Percentiles rank a stretch among this genome's conserved stretches.
Conservation (phyloP, 2,888 invertebrate species). For the Eristalis tenax region DNA sequence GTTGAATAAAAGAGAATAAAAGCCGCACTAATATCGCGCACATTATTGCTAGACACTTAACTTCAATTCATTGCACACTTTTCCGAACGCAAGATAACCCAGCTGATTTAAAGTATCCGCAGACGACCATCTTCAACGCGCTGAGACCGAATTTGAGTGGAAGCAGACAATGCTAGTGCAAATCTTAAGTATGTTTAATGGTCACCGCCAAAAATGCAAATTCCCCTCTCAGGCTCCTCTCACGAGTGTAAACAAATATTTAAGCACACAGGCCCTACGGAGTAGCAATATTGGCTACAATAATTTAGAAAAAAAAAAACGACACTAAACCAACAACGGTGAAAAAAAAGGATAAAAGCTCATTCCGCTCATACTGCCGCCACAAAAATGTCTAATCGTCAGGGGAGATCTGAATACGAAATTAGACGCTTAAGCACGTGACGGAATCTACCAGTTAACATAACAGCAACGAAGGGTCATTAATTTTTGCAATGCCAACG, state of each 20-base stretch:
- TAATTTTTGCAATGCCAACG: background rate
- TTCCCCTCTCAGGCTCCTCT: too few species aligned
- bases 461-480: background rate
- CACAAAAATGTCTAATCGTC: background rate
- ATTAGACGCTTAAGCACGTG: background rate
- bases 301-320: background rate
- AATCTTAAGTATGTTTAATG: too few species aligned
- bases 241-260: background rate
- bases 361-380: background rate
- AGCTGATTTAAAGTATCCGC: too few species aligned
- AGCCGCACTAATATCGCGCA: too few species aligned
- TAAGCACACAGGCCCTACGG: background rate
- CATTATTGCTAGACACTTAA: too few species aligned
- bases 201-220: too few species aligned
- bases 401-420: background rate
- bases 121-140: too few species aligned
- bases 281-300: background rate
- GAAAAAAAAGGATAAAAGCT: background rate
- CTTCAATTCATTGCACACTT: too few species aligned
- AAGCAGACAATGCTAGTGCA: too few species aligned
- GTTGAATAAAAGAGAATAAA: too few species aligned
- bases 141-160: too few species aligned
- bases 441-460: background rate
- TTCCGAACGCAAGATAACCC: too few species aligned
- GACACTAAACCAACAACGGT: background rate